Evolutionary conservation across 2,797 vertebrate genomes (phyloP), one percentile per base, ranked within the genome.

Genomic region (Apogon hyalosoma): DNA sequence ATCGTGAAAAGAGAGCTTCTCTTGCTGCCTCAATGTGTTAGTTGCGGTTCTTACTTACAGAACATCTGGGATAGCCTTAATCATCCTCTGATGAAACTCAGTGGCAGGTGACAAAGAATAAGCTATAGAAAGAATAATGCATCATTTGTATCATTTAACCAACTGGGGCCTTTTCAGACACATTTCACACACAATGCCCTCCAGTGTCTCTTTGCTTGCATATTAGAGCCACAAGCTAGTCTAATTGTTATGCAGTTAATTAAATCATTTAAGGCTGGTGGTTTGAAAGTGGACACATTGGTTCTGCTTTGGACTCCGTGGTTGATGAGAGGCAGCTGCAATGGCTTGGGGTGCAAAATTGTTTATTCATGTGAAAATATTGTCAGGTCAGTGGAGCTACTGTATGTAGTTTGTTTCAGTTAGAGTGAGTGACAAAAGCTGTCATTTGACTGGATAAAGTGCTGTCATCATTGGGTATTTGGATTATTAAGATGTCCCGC

Each of bases 231-330:
- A 31, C 49, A 43, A 42, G 48, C 51, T 28, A 1, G 1, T 69
- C 51, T 77, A 76, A 72, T 77, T 77, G 63, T 52, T 40, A 68
- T 52, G 39, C 59, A 46, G 66, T 79, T 87, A 67, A 63, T 84
- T 73, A 68, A 69, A 71, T 62, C 51, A 21, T 75, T 42, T 60
- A 15, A 48, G 36, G 33, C 46, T 49, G 24, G n/a, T 50, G 50
- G 55, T 85, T 76, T 80, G 57, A 73, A 54, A 69, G 75, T 16
- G 73, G 74, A 70, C 73, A 39, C 48, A 6, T 21, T 14, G 61
- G 39, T 55, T 49, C 8, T 24, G 40, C 58, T 54, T 13, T 63
- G 67, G 64, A 58, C 31, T 69, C 19, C 0, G 50, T 21, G 51
- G 74, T 45, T 67, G 65, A 76, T 73, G 65, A 51, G 49, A 69